These are phyloP conservation scores for Diarsia mendica DNA, from an alignment of 2,888 invertebrate species.

Conservation along the genomic window DNA sequence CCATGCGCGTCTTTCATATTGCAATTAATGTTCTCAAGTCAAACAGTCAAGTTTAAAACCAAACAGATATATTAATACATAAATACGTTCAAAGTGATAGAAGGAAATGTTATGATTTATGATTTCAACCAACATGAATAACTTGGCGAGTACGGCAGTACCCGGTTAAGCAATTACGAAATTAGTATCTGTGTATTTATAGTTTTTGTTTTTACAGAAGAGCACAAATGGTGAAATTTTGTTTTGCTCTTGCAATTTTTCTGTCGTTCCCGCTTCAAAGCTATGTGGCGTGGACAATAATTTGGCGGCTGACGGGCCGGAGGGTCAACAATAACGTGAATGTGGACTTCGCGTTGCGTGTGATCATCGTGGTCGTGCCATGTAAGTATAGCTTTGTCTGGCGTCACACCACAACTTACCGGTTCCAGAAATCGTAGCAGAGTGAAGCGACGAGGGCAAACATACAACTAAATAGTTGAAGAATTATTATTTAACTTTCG, in stretches of 20 bases:
- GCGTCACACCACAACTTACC: neutral
- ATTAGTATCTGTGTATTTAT: neutral
- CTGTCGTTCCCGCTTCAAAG: conserved; percentile 96
- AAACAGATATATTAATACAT: too few relatives aligned
- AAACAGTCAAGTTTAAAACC: too few relatives aligned
- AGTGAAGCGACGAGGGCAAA: neutral
- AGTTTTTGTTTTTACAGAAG: conserved; percentile 83
- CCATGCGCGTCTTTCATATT: too few relatives aligned
- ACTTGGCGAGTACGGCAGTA: too few relatives aligned
- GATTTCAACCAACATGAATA: too few relatives aligned
- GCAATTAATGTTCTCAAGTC: too few relatives aligned
- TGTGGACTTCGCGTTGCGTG: conserved; percentile 5
- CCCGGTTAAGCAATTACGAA: neutral
- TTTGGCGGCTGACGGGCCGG: conserved; percentile 88
- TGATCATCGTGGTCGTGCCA: neutral
- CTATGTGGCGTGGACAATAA: conserved; percentile 96
- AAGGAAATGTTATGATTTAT: too few relatives aligned
- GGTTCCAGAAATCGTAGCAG: neutral
- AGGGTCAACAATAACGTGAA: accelerated
- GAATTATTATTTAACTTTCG: too few relatives aligned
- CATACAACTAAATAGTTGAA: too few relatives aligned
- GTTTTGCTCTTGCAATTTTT: conserved; percentile 93
- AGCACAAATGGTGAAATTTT: conserved; percentile 91
- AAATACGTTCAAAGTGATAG: too few relatives aligned
- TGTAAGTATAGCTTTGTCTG: conserved; percentile 35